Conservation (phyloP, 2,888 invertebrate species). For the Andrena haemorrhoa region DNA sequence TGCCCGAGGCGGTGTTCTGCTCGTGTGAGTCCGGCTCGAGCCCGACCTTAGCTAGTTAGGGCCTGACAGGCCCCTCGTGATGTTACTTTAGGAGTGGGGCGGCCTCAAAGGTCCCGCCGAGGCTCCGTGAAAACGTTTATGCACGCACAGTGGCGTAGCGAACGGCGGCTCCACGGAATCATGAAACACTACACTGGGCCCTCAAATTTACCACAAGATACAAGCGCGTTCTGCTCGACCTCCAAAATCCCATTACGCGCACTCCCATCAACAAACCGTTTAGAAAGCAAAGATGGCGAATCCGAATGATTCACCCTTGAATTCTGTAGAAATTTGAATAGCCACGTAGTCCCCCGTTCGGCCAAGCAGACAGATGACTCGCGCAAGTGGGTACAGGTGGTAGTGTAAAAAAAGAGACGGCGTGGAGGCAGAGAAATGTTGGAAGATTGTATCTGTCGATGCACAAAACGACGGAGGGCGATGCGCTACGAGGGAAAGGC, state of each 20-base stretch:
- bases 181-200: slow-evolving; percentile 6
- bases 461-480: slow-evolving; percentile 54
- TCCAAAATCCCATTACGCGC: background rate
- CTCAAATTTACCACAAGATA: background rate
- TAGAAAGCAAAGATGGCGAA: background rate
- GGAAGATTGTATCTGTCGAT: slow-evolving; percentile 55
- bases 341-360: background rate
- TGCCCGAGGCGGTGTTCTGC: slow-evolving; percentile 66
- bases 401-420: background rate
- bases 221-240: background rate
- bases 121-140: slow-evolving; percentile 83
- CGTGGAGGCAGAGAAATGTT: slow-evolving; percentile 25
- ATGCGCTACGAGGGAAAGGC: slow-evolving; percentile 58
- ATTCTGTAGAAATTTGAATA: background rate
- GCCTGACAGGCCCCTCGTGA: slow-evolving; percentile 83
- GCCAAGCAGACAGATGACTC: background rate
- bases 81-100: slow-evolving; percentile 77
- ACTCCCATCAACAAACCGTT: background rate
- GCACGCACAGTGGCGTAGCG: slow-evolving; percentile 80
- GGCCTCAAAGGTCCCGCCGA: slow-evolving; percentile 79
- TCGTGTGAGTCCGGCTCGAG: slow-evolving; percentile 71
- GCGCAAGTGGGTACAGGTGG: background rate
- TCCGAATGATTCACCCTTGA: background rate
- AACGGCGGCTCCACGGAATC: slow-evolving; percentile 59
- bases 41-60: slow-evolving; percentile 81